phyloP scores from a whole-genome alignment of 2,888 invertebrate species.

The Dorcus parallelipipedus region DNA sequence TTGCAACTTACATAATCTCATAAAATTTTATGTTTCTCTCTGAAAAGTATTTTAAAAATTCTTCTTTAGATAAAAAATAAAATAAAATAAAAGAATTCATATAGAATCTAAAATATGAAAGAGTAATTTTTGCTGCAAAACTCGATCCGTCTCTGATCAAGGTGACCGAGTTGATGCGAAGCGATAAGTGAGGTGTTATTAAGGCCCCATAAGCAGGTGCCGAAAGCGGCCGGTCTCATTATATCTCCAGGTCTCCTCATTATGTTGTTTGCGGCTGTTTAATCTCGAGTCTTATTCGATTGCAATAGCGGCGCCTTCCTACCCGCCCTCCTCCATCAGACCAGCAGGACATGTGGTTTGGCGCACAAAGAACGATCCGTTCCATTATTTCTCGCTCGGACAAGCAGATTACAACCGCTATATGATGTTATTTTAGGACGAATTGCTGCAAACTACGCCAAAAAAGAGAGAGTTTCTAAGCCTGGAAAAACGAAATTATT shows the following conservation, averaged over 20 bases:
- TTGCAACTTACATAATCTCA: no score
- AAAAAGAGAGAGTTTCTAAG: no score
- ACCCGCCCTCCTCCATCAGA: neutral
- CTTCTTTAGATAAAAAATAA: no score
- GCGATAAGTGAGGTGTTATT: conserved; percentile 44
- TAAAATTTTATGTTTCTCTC: no score
- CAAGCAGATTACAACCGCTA: no score
- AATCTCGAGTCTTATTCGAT: conserved; percentile 18
- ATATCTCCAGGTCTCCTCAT: conserved; percentile 41
- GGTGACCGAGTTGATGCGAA: conserved; percentile 18
- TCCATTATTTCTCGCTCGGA: no score
- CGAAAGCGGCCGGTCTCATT: conserved; percentile 45
- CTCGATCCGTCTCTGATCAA: conserved; percentile 13
- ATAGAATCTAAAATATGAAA: no score
- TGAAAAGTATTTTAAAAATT: no score
- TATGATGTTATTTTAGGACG: no score
- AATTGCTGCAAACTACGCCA: no score
- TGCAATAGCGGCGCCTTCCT: neutral
- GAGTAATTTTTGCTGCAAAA: neutral
- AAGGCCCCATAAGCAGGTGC: conserved; percentile 48
- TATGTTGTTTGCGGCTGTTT: conserved; percentile 47
- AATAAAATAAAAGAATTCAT: no score
- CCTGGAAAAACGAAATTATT: no score
- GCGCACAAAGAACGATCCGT: neutral
- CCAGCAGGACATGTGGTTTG: neutral